Base-by-base conservation (phyloP, 2,113 vertebrate genomes). In the Tinamus guttatus region DNA sequence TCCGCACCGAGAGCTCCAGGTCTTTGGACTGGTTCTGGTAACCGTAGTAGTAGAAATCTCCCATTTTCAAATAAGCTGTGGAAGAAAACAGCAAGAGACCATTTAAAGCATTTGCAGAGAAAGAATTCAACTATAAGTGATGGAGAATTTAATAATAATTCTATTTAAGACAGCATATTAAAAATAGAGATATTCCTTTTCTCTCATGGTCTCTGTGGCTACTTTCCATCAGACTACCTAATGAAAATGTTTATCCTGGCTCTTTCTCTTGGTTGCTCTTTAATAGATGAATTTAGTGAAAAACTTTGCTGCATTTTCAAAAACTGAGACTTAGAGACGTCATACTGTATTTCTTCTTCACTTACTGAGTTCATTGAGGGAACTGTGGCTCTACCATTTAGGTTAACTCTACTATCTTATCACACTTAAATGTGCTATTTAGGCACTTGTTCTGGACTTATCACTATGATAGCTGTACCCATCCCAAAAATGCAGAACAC, bases 11-110 rank as follows among this genome's bases (percentile, higher is more conserved):
- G 88, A 96, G 76, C 85, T 96, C 96, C 5, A 98, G 93, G 65
- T 98, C 97, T 95, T 95, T 97, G 13, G 97, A 96, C 47, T 97
- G 97, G 83, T 97, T 97, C 86, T 97, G 96, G 92, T 97, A 97
- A 56, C 98, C 98, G 6, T 98, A 98, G 83, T 98, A 98, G 96
- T 99, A 99, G 95, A 98, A 98, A 95, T 99, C 99, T 4, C 99
- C 99, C 98, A 99, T 99, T 97, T 98, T 99, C 97, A 99, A 96
- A 94, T 99, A 98, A 34, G 98, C 99, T 99, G 95, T 58, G 80
- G 80, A 91, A 93, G 38, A 84, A 89, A 86, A 3, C 51, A 87
- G 51, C 2, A 81, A 18, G 28, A 79, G 11, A 49, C 17, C 1
- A 47, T 59, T 94, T 59, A 58, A 14, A 83, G 9, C 36, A 54